Evolutionary conservation across 1,140 invertebrate genomes (phyloP).

Genomic region (Drosophila jambulina): DNA sequence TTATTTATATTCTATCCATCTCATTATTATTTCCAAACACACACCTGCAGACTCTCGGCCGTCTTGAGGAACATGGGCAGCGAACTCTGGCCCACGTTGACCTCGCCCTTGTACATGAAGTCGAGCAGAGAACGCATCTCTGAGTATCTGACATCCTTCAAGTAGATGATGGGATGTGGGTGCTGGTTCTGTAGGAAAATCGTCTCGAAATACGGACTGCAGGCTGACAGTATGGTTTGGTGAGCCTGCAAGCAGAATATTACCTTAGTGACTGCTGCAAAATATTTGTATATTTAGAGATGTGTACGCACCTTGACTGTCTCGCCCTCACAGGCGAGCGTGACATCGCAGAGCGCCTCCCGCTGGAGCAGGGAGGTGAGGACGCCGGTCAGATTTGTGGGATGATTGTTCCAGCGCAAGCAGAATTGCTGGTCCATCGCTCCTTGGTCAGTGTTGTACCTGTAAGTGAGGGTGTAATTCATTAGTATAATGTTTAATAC

Average conservation of each 20-base stretch:
- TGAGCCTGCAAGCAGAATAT: slow-evolving; percentile 88
- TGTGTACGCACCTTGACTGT: slow-evolving; percentile 89
- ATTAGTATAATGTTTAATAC: not conserved
- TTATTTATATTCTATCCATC: not conserved
- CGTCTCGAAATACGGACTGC: slow-evolving; percentile 97
- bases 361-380: slow-evolving; percentile 93
- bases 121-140: slow-evolving; percentile 95
- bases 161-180: slow-evolving; percentile 96
- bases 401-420: slow-evolving; percentile 97
- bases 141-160: slow-evolving; percentile 94
- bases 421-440: slow-evolving; percentile 97
- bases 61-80: slow-evolving; percentile 95
- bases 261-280: too few relatives aligned
- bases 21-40: not conserved
- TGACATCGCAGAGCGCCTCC: slow-evolving; percentile 96
- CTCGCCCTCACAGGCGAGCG: slow-evolving; percentile 95
- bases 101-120: slow-evolving; percentile 97
- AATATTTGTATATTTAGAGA: too few relatives aligned
- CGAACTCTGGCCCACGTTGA: slow-evolving; percentile 94
- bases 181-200: slow-evolving; percentile 96
- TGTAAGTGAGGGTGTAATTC: slow-evolving; percentile 21
- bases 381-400: slow-evolving; percentile 94
- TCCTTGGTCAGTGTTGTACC: slow-evolving; percentile 85
- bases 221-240: slow-evolving; percentile 96
- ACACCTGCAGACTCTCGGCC: slow-evolving; percentile 95